phyloP scores from a whole-genome alignment of 2,113 vertebrate species.

The Trochalopteron elliotii region DNA sequence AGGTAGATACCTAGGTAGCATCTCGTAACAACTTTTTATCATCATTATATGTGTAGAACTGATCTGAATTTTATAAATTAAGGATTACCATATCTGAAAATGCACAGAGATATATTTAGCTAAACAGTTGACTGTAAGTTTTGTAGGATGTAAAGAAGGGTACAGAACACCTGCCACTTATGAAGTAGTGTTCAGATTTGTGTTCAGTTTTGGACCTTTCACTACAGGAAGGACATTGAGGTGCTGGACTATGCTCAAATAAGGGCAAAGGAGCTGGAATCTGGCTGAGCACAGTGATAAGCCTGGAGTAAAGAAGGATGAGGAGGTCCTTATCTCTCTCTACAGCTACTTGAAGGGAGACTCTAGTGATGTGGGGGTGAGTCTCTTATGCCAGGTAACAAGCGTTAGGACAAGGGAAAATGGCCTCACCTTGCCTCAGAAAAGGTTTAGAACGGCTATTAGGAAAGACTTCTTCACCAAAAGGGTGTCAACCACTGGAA shows the following conservation, averaged over 20 bases:
- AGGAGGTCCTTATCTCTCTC: background rate
- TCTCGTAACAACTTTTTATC: background rate
- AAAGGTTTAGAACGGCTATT: background rate
- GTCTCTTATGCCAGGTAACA: background rate
- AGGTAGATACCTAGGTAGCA: background rate
- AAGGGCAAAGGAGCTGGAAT: background rate
- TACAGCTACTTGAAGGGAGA: background rate
- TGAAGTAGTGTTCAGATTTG: background rate
- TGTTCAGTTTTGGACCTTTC: background rate
- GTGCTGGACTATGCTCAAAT: background rate
- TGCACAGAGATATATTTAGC: background rate
- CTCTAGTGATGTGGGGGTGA: accelerated
- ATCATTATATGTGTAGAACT: background rate
- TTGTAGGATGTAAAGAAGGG: background rate
- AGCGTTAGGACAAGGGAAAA: background rate
- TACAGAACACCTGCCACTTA: background rate
- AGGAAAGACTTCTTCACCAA: background rate
- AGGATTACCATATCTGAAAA: background rate
- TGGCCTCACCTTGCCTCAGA: background rate
- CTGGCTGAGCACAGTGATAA: background rate
- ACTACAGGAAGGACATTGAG: background rate
- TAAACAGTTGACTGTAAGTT: background rate
- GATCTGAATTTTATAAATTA: background rate
- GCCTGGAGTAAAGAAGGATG: background rate
- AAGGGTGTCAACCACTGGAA: background rate